Percentiles rank a stretch among this genome's conserved stretches.
Conservation (phyloP, 2,797 vertebrate genomes). For the Mormyrus proboscirostris region DNA sequence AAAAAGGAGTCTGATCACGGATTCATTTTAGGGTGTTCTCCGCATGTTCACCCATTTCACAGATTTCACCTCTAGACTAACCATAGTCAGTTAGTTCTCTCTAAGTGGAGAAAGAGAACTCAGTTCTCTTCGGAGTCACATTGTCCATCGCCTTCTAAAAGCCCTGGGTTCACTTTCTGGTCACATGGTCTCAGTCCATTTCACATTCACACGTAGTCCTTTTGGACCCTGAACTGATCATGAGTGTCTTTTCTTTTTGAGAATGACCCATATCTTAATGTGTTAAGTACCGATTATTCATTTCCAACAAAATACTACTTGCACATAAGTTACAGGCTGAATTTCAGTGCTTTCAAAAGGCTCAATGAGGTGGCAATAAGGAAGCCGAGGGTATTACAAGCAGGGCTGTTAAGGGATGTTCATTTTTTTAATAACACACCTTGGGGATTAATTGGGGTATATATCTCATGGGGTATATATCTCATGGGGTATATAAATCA, state of each 20-base stretch:
- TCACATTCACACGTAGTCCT: background rate
- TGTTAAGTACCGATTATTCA: too few species aligned
- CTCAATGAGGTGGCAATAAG: background rate
- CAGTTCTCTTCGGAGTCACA: background rate
- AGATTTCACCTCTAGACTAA: background rate
- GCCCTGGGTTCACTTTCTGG: background rate
- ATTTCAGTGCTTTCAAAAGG: too few species aligned
- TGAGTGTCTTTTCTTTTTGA: background rate
- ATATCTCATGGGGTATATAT: background rate
- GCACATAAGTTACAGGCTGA: too few species aligned
- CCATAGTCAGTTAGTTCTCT: background rate
- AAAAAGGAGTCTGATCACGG: background rate
- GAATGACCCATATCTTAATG: too few species aligned
- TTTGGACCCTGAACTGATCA: background rate
- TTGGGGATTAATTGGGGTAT: background rate
- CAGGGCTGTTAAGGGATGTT: background rate
- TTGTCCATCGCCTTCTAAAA: background rate
- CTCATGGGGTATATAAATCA: background rate
- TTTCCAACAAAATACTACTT: too few species aligned
- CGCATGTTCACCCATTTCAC: background rate
- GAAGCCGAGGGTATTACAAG: background rate
- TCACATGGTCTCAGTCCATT: background rate
- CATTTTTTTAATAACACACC: background rate
- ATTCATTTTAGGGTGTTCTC: background rate
- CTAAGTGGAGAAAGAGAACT: background rate